phyloP scores from a whole-genome alignment of 2,797 vertebrate species.

The Lutra lutra region DNA sequence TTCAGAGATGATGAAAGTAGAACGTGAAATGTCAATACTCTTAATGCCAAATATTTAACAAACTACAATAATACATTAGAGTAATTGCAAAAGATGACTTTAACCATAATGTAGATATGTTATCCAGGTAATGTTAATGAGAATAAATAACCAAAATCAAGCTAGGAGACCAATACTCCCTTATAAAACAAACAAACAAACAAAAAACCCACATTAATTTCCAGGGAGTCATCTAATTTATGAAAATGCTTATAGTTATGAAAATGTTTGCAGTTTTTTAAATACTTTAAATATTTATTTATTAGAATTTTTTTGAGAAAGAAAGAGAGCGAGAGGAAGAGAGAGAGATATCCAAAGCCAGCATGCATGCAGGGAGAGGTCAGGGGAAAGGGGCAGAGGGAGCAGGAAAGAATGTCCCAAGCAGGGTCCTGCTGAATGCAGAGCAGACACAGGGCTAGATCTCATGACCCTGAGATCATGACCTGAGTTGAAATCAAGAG shows the following conservation, averaged over 20 bases:
- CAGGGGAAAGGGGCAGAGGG: background rate
- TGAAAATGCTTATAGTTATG: background rate
- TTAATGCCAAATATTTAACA: conserved; percentile 51
- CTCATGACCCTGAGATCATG: background rate
- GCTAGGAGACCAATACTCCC: background rate
- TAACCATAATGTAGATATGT: conserved; percentile 29
- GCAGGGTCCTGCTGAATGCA: background rate
- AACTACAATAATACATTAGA: conserved; percentile 13
- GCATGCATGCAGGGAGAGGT: background rate
- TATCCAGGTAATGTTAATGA: conserved; percentile 59
- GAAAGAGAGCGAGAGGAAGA: background rate
- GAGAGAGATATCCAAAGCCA: background rate
- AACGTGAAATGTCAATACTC: conserved; percentile 55
- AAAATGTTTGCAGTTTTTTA: background rate
- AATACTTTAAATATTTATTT: background rate
- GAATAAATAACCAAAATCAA: conserved; percentile 42
- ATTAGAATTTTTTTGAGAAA: background rate
- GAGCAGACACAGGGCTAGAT: background rate
- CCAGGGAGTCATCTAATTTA: background rate
- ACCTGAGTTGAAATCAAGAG: background rate
- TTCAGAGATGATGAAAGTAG: conserved; percentile 38
- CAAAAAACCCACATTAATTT: background rate
- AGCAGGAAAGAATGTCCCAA: background rate
- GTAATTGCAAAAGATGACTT: conserved; percentile 49
- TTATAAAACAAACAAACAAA: conserved; percentile 1